Conservation (phyloP, 1,140 invertebrate genomes). For the Achroia grisella region DNA sequence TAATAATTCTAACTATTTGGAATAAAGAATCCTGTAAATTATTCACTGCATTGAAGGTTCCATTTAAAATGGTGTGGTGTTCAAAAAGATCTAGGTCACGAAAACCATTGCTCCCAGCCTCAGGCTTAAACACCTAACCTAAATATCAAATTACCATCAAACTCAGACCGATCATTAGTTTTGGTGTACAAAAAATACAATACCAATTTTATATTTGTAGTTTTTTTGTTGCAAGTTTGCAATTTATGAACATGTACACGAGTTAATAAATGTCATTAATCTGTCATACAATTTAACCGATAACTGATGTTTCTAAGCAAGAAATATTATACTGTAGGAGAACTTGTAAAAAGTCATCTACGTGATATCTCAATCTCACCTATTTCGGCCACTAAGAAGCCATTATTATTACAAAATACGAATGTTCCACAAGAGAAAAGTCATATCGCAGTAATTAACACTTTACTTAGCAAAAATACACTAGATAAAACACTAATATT, state of each 20-base stretch:
- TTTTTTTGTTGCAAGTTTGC: conserved; percentile 16
- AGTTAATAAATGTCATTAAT: too few relatives aligned
- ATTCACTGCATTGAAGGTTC: conserved; percentile 10
- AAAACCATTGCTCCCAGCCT: conserved; percentile 54
- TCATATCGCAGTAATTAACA: too few relatives aligned
- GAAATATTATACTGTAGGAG: too few relatives aligned
- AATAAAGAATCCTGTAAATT: not conserved
- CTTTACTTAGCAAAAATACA: too few relatives aligned
- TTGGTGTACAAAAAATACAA: conserved; percentile 26
- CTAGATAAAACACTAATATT: too few relatives aligned
- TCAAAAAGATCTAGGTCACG: conserved; percentile 65
- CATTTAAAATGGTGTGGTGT: conserved; percentile 29
- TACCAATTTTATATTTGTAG: conserved; percentile 6
- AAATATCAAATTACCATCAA: conserved; percentile 60
- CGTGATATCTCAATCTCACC: too few relatives aligned
- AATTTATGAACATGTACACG: not conserved
- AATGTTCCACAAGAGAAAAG: too few relatives aligned
- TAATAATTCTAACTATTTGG: not conserved
- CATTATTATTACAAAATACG: too few relatives aligned
- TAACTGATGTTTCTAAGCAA: too few relatives aligned
- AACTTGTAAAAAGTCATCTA: too few relatives aligned
- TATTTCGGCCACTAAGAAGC: too few relatives aligned
- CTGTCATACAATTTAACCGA: too few relatives aligned
- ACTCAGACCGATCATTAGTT: conserved; percentile 49
- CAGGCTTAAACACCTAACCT: conserved; percentile 51